Conservation (phyloP, 1,140 invertebrate genomes). For the Chionoecetes opilio region DNA sequence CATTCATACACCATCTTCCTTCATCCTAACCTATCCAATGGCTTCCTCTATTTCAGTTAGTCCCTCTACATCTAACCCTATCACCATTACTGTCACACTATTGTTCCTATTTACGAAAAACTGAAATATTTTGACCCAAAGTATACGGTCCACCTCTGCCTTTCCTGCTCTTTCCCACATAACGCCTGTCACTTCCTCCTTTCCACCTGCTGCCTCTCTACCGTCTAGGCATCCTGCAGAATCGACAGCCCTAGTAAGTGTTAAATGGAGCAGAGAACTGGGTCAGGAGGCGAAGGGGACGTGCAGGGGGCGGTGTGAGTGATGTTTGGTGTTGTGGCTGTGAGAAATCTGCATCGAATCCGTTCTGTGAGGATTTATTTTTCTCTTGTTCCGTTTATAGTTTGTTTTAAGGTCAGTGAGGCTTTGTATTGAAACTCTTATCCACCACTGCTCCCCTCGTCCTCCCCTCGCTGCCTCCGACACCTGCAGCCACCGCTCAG, state of each 20-base stretch:
- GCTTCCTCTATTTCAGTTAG: not conserved
- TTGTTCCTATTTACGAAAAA: not conserved
- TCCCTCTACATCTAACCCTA: not conserved
- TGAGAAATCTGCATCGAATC: too few relatives aligned
- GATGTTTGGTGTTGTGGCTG: too few relatives aligned
- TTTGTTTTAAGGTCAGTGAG: not conserved
- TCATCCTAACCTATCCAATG: not conserved
- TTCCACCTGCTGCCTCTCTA: not conserved
- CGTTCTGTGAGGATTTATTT: too few relatives aligned
- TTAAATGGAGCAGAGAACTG: slow-evolving; percentile 5
- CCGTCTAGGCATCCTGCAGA: not conserved
- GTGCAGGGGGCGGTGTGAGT: not conserved
- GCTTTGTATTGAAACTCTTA: not conserved
- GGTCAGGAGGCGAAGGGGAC: not conserved
- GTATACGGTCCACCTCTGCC: not conserved
- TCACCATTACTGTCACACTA: not conserved
- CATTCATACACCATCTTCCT: not conserved
- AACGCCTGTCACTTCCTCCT: not conserved
- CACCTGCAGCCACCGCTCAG: not conserved
- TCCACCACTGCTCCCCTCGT: not conserved
- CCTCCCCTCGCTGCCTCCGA: not conserved
- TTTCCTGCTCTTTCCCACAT: not conserved
- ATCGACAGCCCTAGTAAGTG: not conserved
- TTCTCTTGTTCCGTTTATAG: too few relatives aligned
- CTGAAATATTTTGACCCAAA: not conserved